Evolutionary conservation across 2,113 vertebrate genomes (phyloP), one percentile per base, ranked within the genome.

Genomic region (Choloepus hoffmanni): DNA sequence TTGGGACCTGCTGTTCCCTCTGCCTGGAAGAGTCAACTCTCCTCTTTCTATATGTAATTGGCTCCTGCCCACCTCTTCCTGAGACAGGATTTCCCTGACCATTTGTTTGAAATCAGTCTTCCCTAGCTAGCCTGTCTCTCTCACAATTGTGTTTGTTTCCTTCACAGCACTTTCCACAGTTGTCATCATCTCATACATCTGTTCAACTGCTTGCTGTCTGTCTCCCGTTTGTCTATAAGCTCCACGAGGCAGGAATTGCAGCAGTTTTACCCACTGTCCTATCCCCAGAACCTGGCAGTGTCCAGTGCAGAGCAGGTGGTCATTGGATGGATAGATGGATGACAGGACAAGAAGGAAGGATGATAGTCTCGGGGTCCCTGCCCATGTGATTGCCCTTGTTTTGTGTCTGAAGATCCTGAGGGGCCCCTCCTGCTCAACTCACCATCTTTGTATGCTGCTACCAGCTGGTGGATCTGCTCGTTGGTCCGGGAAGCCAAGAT

Each of bases 361-460:
- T 2, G 28, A 40, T 50, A 36, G 21, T 26, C 40, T 55, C 7
- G 16, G 55, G 55, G 23, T 60, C 28, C 30, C 53, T 33, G 30
- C 14, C 21, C 13, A 74, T 33, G 36, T 18, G 45, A 15, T 40
- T 50, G n/a, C 15, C 45, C 53, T 78, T 28, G 23, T 33, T 62
- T 40, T 1, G 2, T 7, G 48, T 16, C 67, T 53, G 48, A 81
- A 58, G 84, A 7, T 3, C 53, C 7, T 13, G 58, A 89, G 5
- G 0, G 30, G 53, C n/a, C 24, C 67, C 58, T 15, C 15, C 55
- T 3, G 30, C 7, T 83, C 87, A 14, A 68, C 95, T 99, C 96
- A 99, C 99, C 99, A 0, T 99, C 99, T 96, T 99, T 99, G 98
- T 99, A 99, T 0, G 99, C 99, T 1, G 98, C 99, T 82, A 98